Conservation (phyloP, 2,113 vertebrate species). For the Misgurnus mizolepis region DNA sequence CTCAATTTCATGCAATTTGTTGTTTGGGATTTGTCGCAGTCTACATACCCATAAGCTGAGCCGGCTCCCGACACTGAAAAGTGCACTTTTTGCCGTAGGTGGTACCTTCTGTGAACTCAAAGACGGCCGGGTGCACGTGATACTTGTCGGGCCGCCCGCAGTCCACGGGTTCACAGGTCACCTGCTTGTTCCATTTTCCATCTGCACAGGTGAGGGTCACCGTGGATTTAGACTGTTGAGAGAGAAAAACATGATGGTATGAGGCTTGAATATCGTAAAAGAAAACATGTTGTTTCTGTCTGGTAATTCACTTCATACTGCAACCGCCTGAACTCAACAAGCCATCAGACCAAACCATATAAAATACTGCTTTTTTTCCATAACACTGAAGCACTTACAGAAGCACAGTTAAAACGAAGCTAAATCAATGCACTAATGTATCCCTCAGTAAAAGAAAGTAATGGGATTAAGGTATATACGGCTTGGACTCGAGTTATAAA, state of each 20-base stretch:
- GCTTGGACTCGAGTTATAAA: constrained; percentile 30
- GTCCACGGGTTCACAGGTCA: constrained; percentile 92
- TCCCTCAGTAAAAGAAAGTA: constrained; percentile 29
- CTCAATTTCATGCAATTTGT: constrained; percentile 12
- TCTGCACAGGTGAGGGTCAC: constrained; percentile 88
- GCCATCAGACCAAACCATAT: background rate
- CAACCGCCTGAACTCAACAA: background rate
- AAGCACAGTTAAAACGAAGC: background rate
- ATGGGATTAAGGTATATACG: constrained; percentile 32
- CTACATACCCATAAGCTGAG: constrained; percentile 87
- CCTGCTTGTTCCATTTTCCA: constrained; percentile 95
- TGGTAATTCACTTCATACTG: background rate
- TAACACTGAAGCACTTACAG: background rate
- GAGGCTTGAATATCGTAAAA: constrained; percentile 5
- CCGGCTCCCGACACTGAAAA: constrained; percentile 89
- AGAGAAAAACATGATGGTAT: constrained; percentile 26
- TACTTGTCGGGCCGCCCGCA: constrained; percentile 92
- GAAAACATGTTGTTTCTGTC: constrained; percentile 13
- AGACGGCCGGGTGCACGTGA: constrained; percentile 89
- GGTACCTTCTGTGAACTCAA: constrained; percentile 89
- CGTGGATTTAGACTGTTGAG: constrained; percentile 73
- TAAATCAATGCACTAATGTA: constrained; percentile 19
- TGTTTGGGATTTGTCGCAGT: background rate
- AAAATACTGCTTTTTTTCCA: constrained; percentile 8
- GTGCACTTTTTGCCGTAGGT: constrained; percentile 90